Conservation (phyloP, 37 sponge, comb jelly and placozoan species). For the Amphimedon queenslandica region DNA sequence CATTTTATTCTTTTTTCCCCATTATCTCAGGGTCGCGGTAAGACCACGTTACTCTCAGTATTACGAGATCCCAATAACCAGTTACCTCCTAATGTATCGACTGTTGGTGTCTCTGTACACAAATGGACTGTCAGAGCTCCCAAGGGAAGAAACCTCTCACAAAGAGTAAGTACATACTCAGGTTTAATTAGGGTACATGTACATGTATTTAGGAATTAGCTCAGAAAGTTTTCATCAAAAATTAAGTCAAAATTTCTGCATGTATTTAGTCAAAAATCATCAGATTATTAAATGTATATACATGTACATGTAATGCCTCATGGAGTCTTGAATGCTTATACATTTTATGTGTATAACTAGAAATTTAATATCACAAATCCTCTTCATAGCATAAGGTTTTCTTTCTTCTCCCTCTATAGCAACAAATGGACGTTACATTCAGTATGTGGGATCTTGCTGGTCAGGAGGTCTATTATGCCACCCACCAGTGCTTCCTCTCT, state of each 20-base stretch:
- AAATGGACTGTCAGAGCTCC: slow-evolving; percentile 63
- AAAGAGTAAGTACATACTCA: background rate
- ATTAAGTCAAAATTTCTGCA: too few relatives aligned
- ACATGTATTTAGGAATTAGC: background rate
- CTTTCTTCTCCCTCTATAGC: too few relatives aligned
- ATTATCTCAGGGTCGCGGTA: slow-evolving; percentile 67
- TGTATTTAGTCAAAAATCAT: too few relatives aligned
- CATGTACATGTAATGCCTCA: background rate
- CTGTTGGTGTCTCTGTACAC: slow-evolving; percentile 86
- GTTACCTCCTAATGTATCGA: slow-evolving; percentile 81
- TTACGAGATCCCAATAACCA: slow-evolving; percentile 49
- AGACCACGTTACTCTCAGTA: slow-evolving; percentile 86
- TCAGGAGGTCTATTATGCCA: slow-evolving; percentile 97
- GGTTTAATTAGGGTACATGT: background rate
- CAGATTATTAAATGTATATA: too few relatives aligned
- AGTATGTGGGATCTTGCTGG: slow-evolving; percentile 98
- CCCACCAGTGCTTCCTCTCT: slow-evolving; percentile 97
- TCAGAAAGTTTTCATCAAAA: too few relatives aligned
- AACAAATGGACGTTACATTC: slow-evolving; percentile 64
- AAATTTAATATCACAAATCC: background rate
- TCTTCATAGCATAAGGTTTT: background rate
- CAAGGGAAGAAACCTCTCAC: slow-evolving; percentile 4
- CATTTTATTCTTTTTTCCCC: background rate
- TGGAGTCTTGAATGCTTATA: background rate
- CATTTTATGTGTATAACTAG: background rate